Evolutionary conservation across 1,140 invertebrate genomes (phyloP), one percentile per base, ranked within the genome.

Genomic region (Triops longicaudatus): DNA sequence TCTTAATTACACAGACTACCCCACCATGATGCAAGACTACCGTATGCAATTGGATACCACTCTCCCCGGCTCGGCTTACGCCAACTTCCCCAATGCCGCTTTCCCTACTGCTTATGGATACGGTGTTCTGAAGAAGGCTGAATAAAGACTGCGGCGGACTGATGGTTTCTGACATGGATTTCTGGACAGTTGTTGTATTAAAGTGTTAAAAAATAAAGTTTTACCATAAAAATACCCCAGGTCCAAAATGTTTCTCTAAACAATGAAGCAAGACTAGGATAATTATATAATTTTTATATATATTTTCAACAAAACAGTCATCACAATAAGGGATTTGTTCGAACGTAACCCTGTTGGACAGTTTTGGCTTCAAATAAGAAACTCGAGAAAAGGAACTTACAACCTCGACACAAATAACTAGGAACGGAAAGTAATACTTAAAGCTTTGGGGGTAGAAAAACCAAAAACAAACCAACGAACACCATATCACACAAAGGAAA

Each of bases 31-130:
- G 50, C 50, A 17, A 17, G 50, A 63, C 50, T 63, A 63, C 50
- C 50, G 50, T 22, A n/a, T 75, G 74, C 41, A 75, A 31, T 43
- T 75, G 41, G 74, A 75, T 50, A 75, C 74, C 42, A 43, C 74
- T 44, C 31, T 43, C 26, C 37, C 41, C 26, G 37, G 37, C 14
- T 44, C 44, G 73, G 76, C 76, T 42, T 76, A 72, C 76, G 76
- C 63, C 50, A 22, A 37, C 43, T 72, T 31, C 63, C 44, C 76
- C 31, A 28, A 76, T 12, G 76, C 44, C 6, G 63, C 44, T 14
- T 72, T 72, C 50, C 76, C 44, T n/a, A 71, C 44, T 72, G 76
- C 44, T 44, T 27, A 27, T 14, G 76, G 76, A 44, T 71, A 27
- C 72, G 76, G 76, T 42, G 44, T 71, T 72, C 1, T 75, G 26